A percentile compares a stretch with the other conserved stretches of the same genome.
phyloP scores from a whole-genome alignment of 2,888 invertebrate genomes.

The Busseola fusca region DNA sequence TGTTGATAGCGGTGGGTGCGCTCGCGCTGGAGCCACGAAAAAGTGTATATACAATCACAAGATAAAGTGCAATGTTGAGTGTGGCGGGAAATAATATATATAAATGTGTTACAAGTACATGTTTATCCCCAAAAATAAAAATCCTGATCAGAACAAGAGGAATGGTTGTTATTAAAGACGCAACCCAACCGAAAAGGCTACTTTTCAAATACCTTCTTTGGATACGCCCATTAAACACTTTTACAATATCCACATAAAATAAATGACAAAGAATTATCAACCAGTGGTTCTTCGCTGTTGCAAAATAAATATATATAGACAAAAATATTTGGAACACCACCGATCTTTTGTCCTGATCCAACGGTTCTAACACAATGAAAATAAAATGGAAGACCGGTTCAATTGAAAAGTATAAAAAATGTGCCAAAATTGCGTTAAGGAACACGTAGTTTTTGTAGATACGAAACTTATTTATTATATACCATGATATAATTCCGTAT shows the following conservation, averaged over 20 bases:
- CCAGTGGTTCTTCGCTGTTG: not conserved
- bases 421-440: not conserved
- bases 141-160: too few species aligned
- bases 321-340: too few species aligned
- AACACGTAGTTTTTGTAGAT: not conserved
- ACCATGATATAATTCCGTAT: not conserved
- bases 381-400: too few species aligned
- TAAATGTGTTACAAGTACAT: too few species aligned
- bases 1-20: not conserved
- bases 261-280: not conserved
- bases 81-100: too few species aligned
- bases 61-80: not conserved
- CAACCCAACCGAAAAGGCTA: not conserved
- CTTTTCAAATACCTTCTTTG: not conserved
- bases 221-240: slow-evolving; percentile 2
- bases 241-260: not conserved
- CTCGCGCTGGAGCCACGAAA: not conserved
- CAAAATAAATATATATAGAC: too few species aligned
- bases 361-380: too few species aligned
- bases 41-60: not conserved
- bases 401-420: not conserved
- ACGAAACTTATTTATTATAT: not conserved
- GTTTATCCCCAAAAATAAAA: too few species aligned
- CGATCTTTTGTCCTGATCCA: too few species aligned
- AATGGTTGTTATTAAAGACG: not conserved